Evolutionary conservation across 2,888 invertebrate genomes (phyloP).

Genomic region (Agrotis exclamationis): DNA sequence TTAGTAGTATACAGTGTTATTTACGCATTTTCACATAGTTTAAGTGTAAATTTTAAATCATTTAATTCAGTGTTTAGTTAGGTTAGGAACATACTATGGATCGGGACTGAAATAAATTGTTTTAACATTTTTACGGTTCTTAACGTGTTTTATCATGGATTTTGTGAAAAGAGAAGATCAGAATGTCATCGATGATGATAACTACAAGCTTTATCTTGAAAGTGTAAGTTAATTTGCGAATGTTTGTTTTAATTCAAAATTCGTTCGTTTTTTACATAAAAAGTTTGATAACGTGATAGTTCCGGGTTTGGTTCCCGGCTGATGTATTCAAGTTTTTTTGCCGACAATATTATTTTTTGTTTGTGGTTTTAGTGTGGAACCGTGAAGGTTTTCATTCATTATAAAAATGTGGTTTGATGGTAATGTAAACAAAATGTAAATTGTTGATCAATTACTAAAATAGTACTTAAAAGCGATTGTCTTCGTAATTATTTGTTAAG

Average conservation of each 20-base stretch:
- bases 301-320: slow-evolving; percentile 57
- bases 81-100: slow-evolving; percentile 79
- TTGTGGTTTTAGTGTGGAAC: background rate
- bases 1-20: slow-evolving; percentile 53
- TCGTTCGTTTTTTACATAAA: slow-evolving; percentile 61
- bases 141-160: slow-evolving; percentile 78
- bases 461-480: no score
- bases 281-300: slow-evolving; percentile 55
- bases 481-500: no score
- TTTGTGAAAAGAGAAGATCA: slow-evolving; percentile 87
- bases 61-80: slow-evolving; percentile 69
- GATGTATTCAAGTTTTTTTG: slow-evolving; percentile 26
- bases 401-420: background rate
- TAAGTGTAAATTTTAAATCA: slow-evolving; percentile 68
- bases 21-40: slow-evolving; percentile 61
- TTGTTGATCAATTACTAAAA: no score
- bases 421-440: slow-evolving; percentile 12
- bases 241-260: slow-evolving; percentile 52
- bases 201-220: slow-evolving; percentile 84
- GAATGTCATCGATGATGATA: slow-evolving; percentile 82
- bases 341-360: slow-evolving; percentile 9
- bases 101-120: slow-evolving; percentile 58
- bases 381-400: background rate
- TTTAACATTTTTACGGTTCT: slow-evolving; percentile 45
- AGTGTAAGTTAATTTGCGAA: slow-evolving; percentile 76